These are phyloP conservation scores for Cecropterus lyciades DNA, from an alignment of 1,140 invertebrate species.

Conservation along the genomic window DNA sequence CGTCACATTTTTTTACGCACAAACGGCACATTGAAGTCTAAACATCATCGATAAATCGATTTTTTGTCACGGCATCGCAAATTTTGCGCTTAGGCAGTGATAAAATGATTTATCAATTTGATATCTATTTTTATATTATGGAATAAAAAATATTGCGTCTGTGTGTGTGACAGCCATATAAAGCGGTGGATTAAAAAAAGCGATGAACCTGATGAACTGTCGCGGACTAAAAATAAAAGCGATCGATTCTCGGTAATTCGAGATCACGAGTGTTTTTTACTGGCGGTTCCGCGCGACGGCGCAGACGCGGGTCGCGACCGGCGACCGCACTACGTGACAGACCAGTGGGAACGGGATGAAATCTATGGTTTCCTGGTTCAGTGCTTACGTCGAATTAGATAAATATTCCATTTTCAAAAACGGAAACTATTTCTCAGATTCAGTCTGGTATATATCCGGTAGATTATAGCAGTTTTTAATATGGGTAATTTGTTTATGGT, in stretches of 20 bases:
- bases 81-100: no score
- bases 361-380: conserved; percentile 53
- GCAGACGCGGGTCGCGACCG: conserved; percentile 41
- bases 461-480: no score
- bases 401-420: conserved; percentile 6
- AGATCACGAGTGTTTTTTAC: conserved; percentile 68
- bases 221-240: conserved; percentile 56
- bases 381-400: conserved; percentile 23
- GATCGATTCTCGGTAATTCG: conserved; percentile 54
- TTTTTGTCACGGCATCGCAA: no score
- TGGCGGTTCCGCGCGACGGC: conserved; percentile 61
- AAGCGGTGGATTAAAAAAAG: conserved; percentile 18
- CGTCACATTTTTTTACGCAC: no score
- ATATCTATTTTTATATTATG: no score
- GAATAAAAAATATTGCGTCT: not conserved
- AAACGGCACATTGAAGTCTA: no score
- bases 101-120: no score
- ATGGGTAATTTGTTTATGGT: no score
- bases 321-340: conserved; percentile 66
- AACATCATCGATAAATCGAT: no score
- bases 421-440: no score
- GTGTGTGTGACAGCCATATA: not conserved
- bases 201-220: conserved; percentile 55
- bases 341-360: conserved; percentile 51
- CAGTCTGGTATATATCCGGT: no score